Evolutionary conservation across 2,113 vertebrate species (phyloP), one percentile per base, ranked within the genome.

Genomic region (Poecile atricapillus): DNA sequence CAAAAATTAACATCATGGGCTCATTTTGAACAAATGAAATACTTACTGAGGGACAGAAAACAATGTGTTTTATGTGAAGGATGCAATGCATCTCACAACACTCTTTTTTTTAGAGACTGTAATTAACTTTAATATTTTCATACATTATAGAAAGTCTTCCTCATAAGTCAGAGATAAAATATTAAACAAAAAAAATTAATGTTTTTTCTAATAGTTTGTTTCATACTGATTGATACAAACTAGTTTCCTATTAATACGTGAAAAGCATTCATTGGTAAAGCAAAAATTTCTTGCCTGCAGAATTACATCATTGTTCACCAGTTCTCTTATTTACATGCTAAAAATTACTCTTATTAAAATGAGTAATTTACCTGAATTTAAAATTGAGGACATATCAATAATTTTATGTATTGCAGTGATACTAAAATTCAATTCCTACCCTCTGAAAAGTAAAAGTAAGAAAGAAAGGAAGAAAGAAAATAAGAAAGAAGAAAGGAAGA

Each of bases 1-100:
- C 55, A 78, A 70, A 91, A 79, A 71, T 83, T 20, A 85, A 27
- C 87, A 89, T 62, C 39, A 81, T 41, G 83, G 59, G 43, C 94
- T 74, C 25, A 41, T 88, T 94, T 89, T 80, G 50, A 83, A 85
- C 79, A 95, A 81, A 93, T 73, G 47, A 76, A 95, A 63, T 56
- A 92, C 37, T 76, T 84, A 90, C 41, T 37, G 33, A 89, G 75
- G 60, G 67, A 88, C 79, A 86, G 59, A 83, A 95, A 91, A 92
- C 35, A 93, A 85, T 71, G 33, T 59, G 41, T 83, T 70, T 75
- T 33, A 59, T 30, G 28, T 30, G 69, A 94, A 52, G 16, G 49
- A 83, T 77, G 60, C 28, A 91, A 69, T 30, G 21, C 18, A 90
- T 67, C 37, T 59, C 43, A 53, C 28, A 71, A 52, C 7, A 12